phyloP scores from a whole-genome alignment of 2,113 vertebrate genomes.

The Rattus norvegicus region DNA sequence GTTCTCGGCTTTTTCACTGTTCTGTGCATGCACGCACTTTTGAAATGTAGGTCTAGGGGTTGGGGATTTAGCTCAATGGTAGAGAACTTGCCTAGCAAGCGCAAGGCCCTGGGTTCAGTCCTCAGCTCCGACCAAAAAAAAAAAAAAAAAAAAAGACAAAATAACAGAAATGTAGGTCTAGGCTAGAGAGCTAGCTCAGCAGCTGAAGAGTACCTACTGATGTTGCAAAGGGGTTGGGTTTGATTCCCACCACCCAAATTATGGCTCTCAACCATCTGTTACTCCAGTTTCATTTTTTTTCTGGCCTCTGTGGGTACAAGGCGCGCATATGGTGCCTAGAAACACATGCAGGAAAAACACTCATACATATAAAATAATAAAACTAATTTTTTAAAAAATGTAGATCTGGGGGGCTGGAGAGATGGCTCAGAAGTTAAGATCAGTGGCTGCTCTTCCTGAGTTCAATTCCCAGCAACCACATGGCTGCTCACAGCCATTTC shows the following conservation, averaged over 20 bases:
- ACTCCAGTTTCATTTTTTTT: not conserved
- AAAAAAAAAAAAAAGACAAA: too few species aligned
- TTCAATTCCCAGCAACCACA: too few species aligned
- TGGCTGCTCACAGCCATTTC: too few species aligned
- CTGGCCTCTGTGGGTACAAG: not conserved
- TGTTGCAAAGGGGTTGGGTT: not conserved
- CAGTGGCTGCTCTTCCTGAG: too few species aligned
- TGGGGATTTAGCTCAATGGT: not conserved
- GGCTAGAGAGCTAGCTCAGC: too few species aligned
- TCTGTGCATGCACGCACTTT: not conserved
- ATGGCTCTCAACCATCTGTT: not conserved
- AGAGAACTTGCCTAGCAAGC: too few species aligned
- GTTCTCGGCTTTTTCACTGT: not conserved
- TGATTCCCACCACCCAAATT: not conserved
- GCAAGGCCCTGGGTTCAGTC: too few species aligned
- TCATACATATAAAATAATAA: not conserved
- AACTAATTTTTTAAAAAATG: not conserved
- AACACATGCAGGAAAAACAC: not conserved
- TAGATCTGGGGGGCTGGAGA: not conserved
- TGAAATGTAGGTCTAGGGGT: conserved; percentile 8
- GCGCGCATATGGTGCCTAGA: not conserved
- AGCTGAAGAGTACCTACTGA: not conserved
- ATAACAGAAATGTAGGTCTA: too few species aligned
- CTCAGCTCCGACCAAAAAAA: too few species aligned
- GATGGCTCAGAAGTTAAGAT: too few species aligned